Percentiles rank a stretch among this genome's conserved stretches.
Evolutionary conservation across 2,113 vertebrate genomes (phyloP).

Genomic region (Cyphomyrus discorhynchus): DNA sequence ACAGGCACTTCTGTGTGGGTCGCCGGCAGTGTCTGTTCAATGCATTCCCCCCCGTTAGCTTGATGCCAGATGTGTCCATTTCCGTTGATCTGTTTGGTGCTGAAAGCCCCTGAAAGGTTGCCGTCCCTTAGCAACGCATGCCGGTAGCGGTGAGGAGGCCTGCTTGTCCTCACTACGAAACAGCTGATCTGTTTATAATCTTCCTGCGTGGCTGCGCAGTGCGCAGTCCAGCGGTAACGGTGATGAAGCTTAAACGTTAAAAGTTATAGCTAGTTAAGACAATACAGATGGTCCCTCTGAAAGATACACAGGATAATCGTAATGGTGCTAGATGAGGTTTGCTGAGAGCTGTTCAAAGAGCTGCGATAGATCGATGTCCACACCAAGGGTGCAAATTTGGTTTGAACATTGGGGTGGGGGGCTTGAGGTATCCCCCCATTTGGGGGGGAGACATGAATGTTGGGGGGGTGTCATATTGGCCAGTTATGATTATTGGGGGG

Average conservation of each 20-base stretch:
- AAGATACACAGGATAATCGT: neutral
- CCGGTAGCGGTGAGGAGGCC: neutral
- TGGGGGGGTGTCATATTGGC: too few relatives aligned
- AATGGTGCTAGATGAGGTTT: neutral
- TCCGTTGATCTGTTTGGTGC: neutral
- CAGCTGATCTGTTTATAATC: constrained; percentile 16
- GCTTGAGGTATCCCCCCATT: too few relatives aligned
- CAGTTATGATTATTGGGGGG: too few relatives aligned
- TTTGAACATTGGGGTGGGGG: too few relatives aligned
- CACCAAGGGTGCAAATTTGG: too few relatives aligned
- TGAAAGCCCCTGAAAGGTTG: neutral
- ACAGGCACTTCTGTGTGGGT: neutral
- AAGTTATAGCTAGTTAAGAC: neutral
- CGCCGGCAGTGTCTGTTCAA: neutral
- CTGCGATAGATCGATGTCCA: neutral
- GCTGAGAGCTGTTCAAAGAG: neutral
- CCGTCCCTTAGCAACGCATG: neutral
- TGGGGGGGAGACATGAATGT: too few relatives aligned
- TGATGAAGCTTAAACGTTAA: neutral
- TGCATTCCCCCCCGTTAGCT: neutral
- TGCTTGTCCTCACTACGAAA: neutral
- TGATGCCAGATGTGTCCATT: neutral
- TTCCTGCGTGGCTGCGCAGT: neutral
- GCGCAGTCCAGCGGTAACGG: neutral
- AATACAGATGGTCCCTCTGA: neutral